These are phyloP conservation scores for Delia radicum DNA, from an alignment of 1,140 invertebrate genomes.

Conservation along the genomic window DNA sequence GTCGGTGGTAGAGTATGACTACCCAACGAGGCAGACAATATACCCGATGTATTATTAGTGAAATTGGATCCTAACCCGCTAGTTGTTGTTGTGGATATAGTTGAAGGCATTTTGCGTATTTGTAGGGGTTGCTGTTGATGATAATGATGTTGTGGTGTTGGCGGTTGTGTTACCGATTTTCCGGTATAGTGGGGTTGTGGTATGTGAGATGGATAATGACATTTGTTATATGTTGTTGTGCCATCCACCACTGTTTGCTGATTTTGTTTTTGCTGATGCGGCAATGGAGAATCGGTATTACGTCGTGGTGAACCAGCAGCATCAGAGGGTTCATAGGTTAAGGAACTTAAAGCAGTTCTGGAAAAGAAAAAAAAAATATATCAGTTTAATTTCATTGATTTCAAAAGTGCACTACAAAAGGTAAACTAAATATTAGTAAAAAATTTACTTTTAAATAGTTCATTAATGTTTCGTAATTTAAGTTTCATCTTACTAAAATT, in stretches of 20 bases:
- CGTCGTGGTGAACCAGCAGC: not conserved
- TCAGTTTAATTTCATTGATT: too few relatives aligned
- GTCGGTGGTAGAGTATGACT: slow-evolving; percentile 61
- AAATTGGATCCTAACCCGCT: slow-evolving; percentile 58
- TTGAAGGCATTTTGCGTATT: slow-evolving; percentile 37
- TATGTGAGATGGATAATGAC: slow-evolving; percentile 28
- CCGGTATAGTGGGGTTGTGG: not conserved
- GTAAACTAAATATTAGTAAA: too few relatives aligned
- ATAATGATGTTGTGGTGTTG: slow-evolving; percentile 26
- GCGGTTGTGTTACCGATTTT: slow-evolving; percentile 31
- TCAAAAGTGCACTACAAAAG: too few relatives aligned
- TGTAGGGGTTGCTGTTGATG: slow-evolving; percentile 22
- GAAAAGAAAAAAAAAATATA: not conserved
- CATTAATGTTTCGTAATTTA: too few relatives aligned
- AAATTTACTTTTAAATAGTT: too few relatives aligned
- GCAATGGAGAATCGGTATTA: not conserved
- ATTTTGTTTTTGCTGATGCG: not conserved
- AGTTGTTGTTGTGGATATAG: slow-evolving; percentile 51
- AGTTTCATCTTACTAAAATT: too few relatives aligned
- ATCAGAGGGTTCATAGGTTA: slow-evolving; percentile 31
- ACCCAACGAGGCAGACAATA: slow-evolving; percentile 40
- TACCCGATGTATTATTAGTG: slow-evolving; percentile 46
- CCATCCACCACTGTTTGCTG: not conserved
- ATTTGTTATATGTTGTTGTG: not conserved
- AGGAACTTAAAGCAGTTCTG: slow-evolving; percentile 21